Evolutionary conservation across 2,113 vertebrate species (phyloP).

Genomic region (Sminthopsis crassicaudata): DNA sequence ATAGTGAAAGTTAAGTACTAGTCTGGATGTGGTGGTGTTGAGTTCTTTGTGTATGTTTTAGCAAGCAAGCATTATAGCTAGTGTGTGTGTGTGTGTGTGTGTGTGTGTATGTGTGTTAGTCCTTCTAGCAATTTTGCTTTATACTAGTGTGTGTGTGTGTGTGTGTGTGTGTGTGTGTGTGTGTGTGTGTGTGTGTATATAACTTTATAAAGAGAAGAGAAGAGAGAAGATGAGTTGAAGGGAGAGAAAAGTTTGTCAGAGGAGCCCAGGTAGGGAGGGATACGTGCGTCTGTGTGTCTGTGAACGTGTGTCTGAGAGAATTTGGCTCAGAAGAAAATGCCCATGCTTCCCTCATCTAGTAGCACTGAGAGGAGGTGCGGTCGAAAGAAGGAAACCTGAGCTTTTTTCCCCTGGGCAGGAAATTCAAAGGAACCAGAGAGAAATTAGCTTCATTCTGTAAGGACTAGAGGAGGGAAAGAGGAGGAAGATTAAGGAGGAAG

Average conservation of each 20-base stretch:
- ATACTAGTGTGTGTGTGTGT: neutral
- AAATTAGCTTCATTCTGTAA: slow-evolving; percentile 50
- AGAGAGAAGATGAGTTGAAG: neutral
- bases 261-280: neutral
- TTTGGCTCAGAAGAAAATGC: slow-evolving; percentile 15
- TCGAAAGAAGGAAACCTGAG: slow-evolving; percentile 47
- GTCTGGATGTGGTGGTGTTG: neutral
- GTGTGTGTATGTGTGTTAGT: slow-evolving; percentile 11
- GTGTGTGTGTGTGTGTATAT: slow-evolving; percentile 1
- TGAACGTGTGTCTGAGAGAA: slow-evolving; percentile 23
- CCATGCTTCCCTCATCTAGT: slow-evolving; percentile 25
- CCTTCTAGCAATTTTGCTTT: slow-evolving; percentile 25
- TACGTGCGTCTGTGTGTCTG: neutral
- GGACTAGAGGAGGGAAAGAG: slow-evolving; percentile 37
- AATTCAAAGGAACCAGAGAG: slow-evolving; percentile 59
- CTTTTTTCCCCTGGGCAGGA: slow-evolving; percentile 41
- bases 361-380: slow-evolving; percentile 30
- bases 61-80: neutral
- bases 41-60: slow-evolving; percentile 37
- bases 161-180: neutral
- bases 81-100: neutral
- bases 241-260: neutral
- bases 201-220: slow-evolving; percentile 11
- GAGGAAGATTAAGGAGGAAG: slow-evolving; percentile 11
- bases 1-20: slow-evolving; percentile 72